Base-by-base conservation (phyloP, 2,888 invertebrate genomes). In the Anodontia alba region DNA sequence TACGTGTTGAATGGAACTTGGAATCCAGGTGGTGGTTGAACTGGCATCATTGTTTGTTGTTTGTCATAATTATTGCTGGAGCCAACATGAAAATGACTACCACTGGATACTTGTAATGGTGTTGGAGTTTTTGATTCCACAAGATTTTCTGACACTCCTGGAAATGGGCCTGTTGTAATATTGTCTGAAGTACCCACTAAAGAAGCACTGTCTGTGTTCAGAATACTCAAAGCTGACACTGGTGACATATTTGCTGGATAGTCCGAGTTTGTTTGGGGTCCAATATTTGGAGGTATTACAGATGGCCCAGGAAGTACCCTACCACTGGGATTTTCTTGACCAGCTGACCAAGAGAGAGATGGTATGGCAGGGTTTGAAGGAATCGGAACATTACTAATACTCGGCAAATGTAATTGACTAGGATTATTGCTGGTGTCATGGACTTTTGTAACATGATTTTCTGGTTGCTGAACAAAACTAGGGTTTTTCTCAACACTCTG, bases 11-110 rank as follows among this genome's bases (percentile, higher is more conserved):
- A 78, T 15, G 66, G 81, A 26, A 66, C 73, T 8, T 77, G 54
- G 71, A 83, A 86, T 3, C 86, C 86, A 42, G 86, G 81, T 7
- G 85, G 81, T 12, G 79, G 77, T n/a, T 49, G 76, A 57, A 82
- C 51, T 68, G 26, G 29, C 36, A 20, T 38, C 70, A 62, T 15
- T 33, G 10, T 7, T 12, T 69, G 69, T 46, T 69, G 76, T 57
- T 76, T 76, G 33, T 62, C 74, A 71, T 79, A 74, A 67, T 75
- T 66, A 75, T 70, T 33, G 20, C 29, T 23, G 12, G 42, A 3
- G 42, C 69, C 23, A 23, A 62, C 62, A 33, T 31, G 5, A 29
- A 29, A 57, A 33, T 57, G 36, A 57, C 36, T 76, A n/a, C 70
- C 33, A 67, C 8, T 23, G 46, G 38, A 8, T 38, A 38, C 38